These are phyloP conservation scores for Parnassius orleans DNA, from an alignment of 2,888 invertebrate species.

Conservation along the genomic window DNA sequence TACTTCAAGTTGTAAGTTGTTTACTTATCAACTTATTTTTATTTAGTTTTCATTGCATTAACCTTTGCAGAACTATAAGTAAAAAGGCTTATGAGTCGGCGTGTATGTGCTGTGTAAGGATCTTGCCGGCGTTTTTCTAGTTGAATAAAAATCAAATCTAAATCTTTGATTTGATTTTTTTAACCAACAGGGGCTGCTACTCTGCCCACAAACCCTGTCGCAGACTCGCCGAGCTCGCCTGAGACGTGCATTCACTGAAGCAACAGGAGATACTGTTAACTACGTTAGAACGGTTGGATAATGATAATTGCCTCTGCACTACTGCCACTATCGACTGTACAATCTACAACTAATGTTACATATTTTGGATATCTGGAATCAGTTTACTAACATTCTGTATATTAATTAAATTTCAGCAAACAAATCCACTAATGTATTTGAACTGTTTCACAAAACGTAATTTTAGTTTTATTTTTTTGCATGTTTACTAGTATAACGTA, in stretches of 20 bases:
- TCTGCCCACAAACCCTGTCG: slow-evolving; percentile 94
- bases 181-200: slow-evolving; percentile 89
- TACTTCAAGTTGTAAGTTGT: slow-evolving; percentile 1
- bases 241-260: slow-evolving; percentile 94
- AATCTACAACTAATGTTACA: slow-evolving; percentile 39
- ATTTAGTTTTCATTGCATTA: slow-evolving; percentile 1
- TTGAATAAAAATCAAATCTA: slow-evolving; percentile 58
- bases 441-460: too few species aligned
- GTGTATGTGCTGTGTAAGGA: slow-evolving; percentile 66
- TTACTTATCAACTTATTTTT: neutral
- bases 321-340: slow-evolving; percentile 67
- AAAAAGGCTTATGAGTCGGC: slow-evolving; percentile 26
- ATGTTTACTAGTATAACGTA: neutral
- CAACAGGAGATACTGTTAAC: slow-evolving; percentile 92
- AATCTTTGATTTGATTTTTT: slow-evolving; percentile 64
- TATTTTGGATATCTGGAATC: too few species aligned
- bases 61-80: slow-evolving; percentile 8
- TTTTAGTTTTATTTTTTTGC: neutral
- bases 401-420: too few species aligned
- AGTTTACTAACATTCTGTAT: too few species aligned
- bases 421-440: too few species aligned
- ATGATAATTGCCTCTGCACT: slow-evolving; percentile 65
- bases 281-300: slow-evolving; percentile 92
- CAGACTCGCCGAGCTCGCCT: slow-evolving; percentile 92
- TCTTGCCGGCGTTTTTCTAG: slow-evolving; percentile 56